These are phyloP conservation scores for Xestoiulus laeticollis DNA, from an alignment of 2,888 invertebrate species.

Conservation along the genomic window DNA sequence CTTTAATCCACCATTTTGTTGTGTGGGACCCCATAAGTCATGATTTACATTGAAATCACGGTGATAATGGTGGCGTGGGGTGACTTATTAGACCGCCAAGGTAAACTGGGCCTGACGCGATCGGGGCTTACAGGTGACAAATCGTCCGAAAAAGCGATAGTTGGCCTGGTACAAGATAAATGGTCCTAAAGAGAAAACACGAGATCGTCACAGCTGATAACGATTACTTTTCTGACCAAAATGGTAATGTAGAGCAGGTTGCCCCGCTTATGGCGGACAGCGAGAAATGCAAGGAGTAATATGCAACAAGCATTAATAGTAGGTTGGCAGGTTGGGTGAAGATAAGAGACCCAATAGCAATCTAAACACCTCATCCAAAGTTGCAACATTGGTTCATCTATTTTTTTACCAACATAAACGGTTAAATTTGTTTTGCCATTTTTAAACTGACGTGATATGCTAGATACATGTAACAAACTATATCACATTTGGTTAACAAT, in stretches of 20 bases:
- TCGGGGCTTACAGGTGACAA: not conserved
- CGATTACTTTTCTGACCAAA: not conserved
- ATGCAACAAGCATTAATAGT: too few species aligned
- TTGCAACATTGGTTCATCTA: too few species aligned
- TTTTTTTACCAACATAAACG: too few species aligned
- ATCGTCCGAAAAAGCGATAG: conserved; percentile 8
- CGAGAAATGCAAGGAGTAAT: not conserved
- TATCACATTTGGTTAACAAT: too few species aligned
- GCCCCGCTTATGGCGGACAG: not conserved
- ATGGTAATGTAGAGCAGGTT: not conserved
- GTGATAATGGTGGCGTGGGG: not conserved
- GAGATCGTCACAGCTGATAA: not conserved
- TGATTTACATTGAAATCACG: not conserved
- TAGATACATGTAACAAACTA: too few species aligned
- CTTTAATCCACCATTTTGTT: not conserved
- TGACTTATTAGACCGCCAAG: not conserved
- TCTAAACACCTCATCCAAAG: too few species aligned
- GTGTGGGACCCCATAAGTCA: not conserved
- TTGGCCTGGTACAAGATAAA: not conserved
- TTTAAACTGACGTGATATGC: too few species aligned
- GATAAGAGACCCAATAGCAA: too few species aligned
- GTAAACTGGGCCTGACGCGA: not conserved
- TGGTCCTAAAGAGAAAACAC: not conserved
- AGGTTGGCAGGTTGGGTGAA: too few species aligned
- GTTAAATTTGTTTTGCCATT: too few species aligned